Percentiles rank a stretch among this genome's conserved stretches.
Conservation (phyloP, 1,140 invertebrate species). For the Trachelipus rathkii region DNA sequence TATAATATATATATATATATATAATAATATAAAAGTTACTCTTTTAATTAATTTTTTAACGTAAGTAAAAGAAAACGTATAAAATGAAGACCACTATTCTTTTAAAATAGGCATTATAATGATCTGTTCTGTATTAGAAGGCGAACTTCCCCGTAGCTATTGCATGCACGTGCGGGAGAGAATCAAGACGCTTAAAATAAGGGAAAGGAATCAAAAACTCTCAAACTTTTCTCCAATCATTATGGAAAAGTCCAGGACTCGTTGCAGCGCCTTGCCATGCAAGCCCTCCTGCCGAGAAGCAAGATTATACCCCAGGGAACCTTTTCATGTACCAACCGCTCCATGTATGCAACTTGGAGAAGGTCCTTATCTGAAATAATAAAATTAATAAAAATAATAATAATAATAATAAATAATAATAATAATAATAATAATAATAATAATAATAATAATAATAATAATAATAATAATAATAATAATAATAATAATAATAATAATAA, state of each 20-base stretch:
- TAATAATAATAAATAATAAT: too few species aligned
- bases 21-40: too few species aligned
- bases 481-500: too few species aligned
- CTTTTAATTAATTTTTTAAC: too few species aligned
- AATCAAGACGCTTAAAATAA: slow-evolving; percentile 50
- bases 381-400: too few species aligned
- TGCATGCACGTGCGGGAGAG: slow-evolving; percentile 53
- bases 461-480: too few species aligned
- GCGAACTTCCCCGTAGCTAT: slow-evolving; percentile 76
- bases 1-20: too few species aligned
- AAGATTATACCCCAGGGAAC: slow-evolving; percentile 56
- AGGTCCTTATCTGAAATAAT: neutral
- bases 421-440: too few species aligned
- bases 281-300: slow-evolving; percentile 69
- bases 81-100: slow-evolving; percentile 57
- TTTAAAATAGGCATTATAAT: slow-evolving; percentile 73
- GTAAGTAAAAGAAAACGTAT: too few species aligned
- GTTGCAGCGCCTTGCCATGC: slow-evolving; percentile 77
- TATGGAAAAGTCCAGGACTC: slow-evolving; percentile 67
- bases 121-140: slow-evolving; percentile 76
- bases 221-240: slow-evolving; percentile 63
- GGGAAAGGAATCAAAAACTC: slow-evolving; percentile 50
- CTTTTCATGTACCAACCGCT: slow-evolving; percentile 38
- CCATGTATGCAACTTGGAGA: slow-evolving; percentile 23
- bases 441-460: too few species aligned